Evolutionary conservation across 2,113 vertebrate genomes (phyloP), one percentile per base, ranked within the genome.

Genomic region (Deroptyus accipitrinus): DNA sequence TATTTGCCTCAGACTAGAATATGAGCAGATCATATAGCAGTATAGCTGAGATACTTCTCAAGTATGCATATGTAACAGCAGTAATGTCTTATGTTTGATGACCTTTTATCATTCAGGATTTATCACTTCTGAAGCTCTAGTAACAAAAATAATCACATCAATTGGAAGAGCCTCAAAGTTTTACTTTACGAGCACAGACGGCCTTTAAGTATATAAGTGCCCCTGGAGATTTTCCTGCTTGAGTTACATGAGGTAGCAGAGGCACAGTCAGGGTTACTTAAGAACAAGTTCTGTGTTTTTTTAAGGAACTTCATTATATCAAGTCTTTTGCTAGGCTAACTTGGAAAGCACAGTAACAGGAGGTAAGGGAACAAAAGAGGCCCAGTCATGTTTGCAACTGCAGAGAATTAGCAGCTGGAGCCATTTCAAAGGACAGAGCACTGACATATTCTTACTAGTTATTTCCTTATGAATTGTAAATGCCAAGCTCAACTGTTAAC

Each of bases 161-260:
- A 7, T 10, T 66, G 28, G 12, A 24, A 64, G 63, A 59, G 18
- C 17, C n/a, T 46, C 41, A 3, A 81, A 55, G 16, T 82, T 79
- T 55, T 27, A 48, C 14, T 18, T 62, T 22, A 39, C 0, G 0
- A 79, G 17, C 9, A 41, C 18, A 61, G 18, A 4, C 4, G 83
- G 8, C 18, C 15, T 85, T 68, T 88, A 72, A 74, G 10, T 52
- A 25, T 35, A 22, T 30, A 72, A 41, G 22, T 0, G 0, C 33
- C n/a, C 17, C 12, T 25, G 30, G 16, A 68, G 17, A 55, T 44
- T 35, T 16, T 83, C 52, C 17, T 82, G 30, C n/a, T 81, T 31
- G 5, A 61, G 24, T 25, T 70, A 46, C 10, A 4, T 6, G 6
- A 79, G 39, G 37, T 6, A 68, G 35, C 11, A 86, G 27, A 91